Evolutionary conservation across 1,140 invertebrate species (phyloP).

Genomic region (Acyrthosiphon pisum): DNA sequence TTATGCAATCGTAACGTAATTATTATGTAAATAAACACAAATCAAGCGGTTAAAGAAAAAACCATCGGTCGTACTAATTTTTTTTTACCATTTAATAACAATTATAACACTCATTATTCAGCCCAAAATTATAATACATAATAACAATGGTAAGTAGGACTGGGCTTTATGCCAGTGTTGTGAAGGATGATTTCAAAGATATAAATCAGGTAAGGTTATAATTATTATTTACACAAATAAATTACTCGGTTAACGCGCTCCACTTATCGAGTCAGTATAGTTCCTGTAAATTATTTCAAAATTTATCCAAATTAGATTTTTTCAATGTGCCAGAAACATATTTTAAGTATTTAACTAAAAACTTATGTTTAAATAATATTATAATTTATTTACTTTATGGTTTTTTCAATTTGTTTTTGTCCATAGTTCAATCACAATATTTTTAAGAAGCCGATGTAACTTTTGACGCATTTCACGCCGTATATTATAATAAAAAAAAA

Average conservation of each 20-base stretch:
- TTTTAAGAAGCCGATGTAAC: not conserved
- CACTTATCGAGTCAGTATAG: not conserved
- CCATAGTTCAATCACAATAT: not conserved
- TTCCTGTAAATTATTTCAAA: not conserved
- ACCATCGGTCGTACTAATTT: not conserved
- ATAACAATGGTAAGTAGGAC: constrained; percentile 25
- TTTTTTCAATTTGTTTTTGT: not conserved
- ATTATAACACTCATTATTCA: not conserved
- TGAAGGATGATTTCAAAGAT: not conserved
- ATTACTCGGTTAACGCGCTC: not conserved
- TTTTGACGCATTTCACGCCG: too few relatives aligned
- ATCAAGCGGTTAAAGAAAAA: not conserved
- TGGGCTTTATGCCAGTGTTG: constrained; percentile 18
- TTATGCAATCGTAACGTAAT: not conserved
- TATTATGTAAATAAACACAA: not conserved
- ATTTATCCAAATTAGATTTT: too few relatives aligned
- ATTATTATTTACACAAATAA: not conserved
- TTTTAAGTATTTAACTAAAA: not conserved
- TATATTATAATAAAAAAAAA: too few relatives aligned
- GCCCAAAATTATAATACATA: not conserved
- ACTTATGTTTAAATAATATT: not conserved
- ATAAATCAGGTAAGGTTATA: constrained; percentile 28
- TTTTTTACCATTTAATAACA: not conserved
- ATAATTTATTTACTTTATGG: not conserved
- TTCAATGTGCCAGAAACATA: not conserved